phyloP scores from a whole-genome alignment of 2,797 vertebrate genomes.

The Euphonia xanthogaster region DNA sequence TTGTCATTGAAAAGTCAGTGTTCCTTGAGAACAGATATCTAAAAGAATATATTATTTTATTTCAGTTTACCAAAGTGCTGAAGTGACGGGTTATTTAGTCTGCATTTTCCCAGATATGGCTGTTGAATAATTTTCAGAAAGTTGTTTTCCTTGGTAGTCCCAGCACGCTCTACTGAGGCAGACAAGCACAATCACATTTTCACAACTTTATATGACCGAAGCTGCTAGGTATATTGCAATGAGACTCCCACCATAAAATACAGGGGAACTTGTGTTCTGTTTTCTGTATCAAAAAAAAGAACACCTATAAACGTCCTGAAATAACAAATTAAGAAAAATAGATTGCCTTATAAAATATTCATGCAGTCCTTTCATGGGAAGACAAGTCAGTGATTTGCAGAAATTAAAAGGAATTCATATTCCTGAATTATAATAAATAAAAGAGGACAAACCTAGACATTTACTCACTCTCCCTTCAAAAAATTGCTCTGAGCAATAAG shows the following conservation, averaged over 20 bases:
- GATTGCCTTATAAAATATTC: constrained; percentile 42
- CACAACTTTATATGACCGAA: neutral
- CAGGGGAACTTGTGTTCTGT: neutral
- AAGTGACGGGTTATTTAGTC: neutral
- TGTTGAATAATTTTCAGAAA: neutral
- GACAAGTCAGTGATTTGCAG: neutral
- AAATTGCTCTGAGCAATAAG: neutral
- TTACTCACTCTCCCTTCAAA: neutral
- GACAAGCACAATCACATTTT: neutral
- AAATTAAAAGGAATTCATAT: constrained; percentile 19
- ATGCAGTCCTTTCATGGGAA: neutral
- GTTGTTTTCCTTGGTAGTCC: neutral
- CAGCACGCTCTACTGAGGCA: neutral
- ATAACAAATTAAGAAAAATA: constrained; percentile 32
- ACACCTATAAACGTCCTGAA: neutral
- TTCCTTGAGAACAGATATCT: neutral
- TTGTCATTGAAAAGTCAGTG: neutral
- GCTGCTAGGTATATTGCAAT: neutral
- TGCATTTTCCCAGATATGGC: neutral
- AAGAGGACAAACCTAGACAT: neutral
- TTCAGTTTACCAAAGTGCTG: neutral
- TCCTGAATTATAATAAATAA: neutral
- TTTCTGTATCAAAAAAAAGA: neutral
- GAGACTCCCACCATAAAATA: neutral
- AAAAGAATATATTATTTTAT: neutral